Conservation (phyloP, 2,888 invertebrate species). For the Bedellia somnulentella region DNA sequence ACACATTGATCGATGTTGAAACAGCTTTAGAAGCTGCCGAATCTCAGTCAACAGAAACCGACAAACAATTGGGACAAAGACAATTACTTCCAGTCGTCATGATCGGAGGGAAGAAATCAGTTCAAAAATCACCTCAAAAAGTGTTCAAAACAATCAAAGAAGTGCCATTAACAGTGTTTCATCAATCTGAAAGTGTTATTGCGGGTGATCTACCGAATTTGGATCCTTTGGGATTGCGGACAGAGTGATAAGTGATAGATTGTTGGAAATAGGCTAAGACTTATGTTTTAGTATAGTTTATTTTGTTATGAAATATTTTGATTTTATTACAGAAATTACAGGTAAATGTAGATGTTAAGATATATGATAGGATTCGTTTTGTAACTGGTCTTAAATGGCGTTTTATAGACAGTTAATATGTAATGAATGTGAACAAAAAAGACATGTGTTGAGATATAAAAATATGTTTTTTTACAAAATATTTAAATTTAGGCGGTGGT, state of each 20-base stretch:
- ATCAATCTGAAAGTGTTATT: constrained; percentile 29
- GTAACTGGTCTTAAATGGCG: no score
- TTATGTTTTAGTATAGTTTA: no score
- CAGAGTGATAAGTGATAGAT: constrained; percentile 37
- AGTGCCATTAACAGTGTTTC: constrained; percentile 42
- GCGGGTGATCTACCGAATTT: constrained; percentile 32
- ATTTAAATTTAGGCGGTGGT: no score
- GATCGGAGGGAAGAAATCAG: constrained; percentile 10
- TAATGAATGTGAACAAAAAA: no score
- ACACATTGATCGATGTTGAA: constrained; percentile 49
- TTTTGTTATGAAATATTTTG: no score
- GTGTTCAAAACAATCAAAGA: constrained; percentile 26
- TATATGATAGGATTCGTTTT: no score
- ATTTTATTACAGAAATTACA: no score
- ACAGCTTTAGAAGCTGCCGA: constrained; percentile 56
- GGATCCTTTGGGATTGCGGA: constrained; percentile 38
- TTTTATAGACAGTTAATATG: no score
- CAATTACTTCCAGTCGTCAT: constrained; percentile 31
- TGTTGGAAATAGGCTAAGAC: no score
- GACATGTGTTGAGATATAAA: no score
- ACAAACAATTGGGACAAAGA: constrained; percentile 19
- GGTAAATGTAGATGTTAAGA: no score
- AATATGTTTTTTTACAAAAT: no score
- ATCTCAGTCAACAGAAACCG: constrained; percentile 18
- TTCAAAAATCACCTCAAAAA: constrained; percentile 11